Conservation (phyloP, 1,140 invertebrate genomes). For the Hypsibius dujardini region DNA sequence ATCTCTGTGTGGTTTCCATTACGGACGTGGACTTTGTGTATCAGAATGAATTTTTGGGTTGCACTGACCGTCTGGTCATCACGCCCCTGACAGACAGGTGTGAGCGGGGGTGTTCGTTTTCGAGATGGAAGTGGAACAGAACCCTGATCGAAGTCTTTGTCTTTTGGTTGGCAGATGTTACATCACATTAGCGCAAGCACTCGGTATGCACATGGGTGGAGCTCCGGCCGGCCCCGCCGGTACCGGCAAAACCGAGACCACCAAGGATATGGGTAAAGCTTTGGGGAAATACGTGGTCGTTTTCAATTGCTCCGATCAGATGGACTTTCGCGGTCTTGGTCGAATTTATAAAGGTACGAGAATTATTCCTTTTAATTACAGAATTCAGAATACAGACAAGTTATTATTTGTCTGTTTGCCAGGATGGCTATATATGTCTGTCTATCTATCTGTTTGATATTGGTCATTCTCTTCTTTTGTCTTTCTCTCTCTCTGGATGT, state of each 20-base stretch:
- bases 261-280: constrained; percentile 94
- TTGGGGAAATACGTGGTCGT: constrained; percentile 92
- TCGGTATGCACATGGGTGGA: constrained; percentile 89
- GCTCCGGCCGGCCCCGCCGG: constrained; percentile 84
- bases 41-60: constrained; percentile 91
- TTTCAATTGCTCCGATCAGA: constrained; percentile 95
- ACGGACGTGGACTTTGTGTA: constrained; percentile 87
- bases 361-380: too few relatives aligned
- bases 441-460: too few relatives aligned
- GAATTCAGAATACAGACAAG: too few relatives aligned
- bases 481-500: too few relatives aligned
- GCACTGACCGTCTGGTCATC: constrained; percentile 81
- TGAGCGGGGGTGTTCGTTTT: constrained; percentile 16
- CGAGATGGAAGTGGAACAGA: not conserved
- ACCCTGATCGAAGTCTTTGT: constrained; percentile 10
- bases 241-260: constrained; percentile 88
- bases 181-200: constrained; percentile 81
- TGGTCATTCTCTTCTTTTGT: too few relatives aligned
- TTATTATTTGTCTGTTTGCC: too few relatives aligned
- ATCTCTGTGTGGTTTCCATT: constrained; percentile 75
- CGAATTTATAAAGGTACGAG: constrained; percentile 60
- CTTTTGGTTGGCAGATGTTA: constrained; percentile 54
- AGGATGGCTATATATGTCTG: too few relatives aligned
- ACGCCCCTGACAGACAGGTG: constrained; percentile 86
- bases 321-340: constrained; percentile 82